Evolutionary conservation across 2,113 vertebrate species (phyloP), one percentile per base, ranked within the genome.

Genomic region (Perognathus longimembris): DNA sequence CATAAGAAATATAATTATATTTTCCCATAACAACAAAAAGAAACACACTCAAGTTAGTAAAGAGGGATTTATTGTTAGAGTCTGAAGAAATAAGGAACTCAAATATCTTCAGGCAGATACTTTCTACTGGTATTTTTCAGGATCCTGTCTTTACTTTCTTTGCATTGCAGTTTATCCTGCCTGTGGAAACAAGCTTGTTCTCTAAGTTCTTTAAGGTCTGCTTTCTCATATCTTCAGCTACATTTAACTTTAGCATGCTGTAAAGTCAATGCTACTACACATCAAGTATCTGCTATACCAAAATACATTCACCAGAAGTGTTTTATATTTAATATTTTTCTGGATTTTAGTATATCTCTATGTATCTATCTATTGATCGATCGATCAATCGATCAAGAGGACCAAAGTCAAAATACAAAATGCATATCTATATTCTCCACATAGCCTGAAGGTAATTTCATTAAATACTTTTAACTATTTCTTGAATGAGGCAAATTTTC

Each of bases 1-100:
- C 57, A 86, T 4, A 73, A 71, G 38, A 92, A 73, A 79, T 20
- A 90, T 24, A 75, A 86, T 91, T 67, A 83, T 83, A 36, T 95
- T 94, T 36, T 71, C 32, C 88, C 18, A 54, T 92, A 66, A 67
- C 11, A 82, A 85, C 42, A n/a, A 73, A 85, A 90, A 73, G 30
- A 90, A 75, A 81, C 32, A 54, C 7, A 75, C 30, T 90, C 20
- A 71, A 78, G 36, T 18, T 45, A 69, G 61, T 71, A 71, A 90
- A 86, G 83, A 90, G 32, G 34, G 85, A 79, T 59, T 71, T 89
- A 84, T 42, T 86, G 9, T 86, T 66, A 85, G 21, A 7, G 30
- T 77, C 73, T 89, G 66, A 94, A 93, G 42, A 84, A 75, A 74
- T 74, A 1, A 36, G 36, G 57, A 75, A 85, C 24, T 80, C 86